phyloP scores from a whole-genome alignment of 2,113 vertebrate species.

The Apteryx owenii region DNA sequence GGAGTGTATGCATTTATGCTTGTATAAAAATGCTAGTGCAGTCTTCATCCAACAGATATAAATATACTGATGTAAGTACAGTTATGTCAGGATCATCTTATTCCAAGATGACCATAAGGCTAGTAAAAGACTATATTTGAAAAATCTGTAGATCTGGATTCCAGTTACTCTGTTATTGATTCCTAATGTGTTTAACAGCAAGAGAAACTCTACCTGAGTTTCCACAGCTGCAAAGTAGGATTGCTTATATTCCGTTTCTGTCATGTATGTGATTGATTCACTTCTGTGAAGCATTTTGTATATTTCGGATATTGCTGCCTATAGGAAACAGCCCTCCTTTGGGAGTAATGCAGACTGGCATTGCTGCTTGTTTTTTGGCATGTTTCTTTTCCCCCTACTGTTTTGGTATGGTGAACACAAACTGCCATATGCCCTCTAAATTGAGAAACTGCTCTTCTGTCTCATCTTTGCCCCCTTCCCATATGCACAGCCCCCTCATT shows the following conservation, averaged over 20 bases:
- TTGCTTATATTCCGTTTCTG: background rate
- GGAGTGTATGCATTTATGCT: rapidly evolving
- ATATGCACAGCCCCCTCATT: too few species aligned
- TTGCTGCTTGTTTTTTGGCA: background rate
- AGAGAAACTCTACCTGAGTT: background rate
- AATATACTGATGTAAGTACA: background rate
- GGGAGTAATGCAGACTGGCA: background rate
- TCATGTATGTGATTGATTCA: background rate
- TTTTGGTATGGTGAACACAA: background rate
- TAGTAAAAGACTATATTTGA: background rate
- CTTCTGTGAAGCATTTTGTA: background rate
- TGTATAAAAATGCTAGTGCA: background rate
- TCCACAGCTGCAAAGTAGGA: background rate
- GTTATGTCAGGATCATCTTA: background rate
- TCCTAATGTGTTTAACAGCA: background rate
- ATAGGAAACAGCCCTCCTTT: background rate
- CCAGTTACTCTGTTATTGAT: background rate
- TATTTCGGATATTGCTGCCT: background rate
- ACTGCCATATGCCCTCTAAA: background rate
- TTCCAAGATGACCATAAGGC: background rate
- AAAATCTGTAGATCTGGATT: background rate
- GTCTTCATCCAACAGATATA: background rate
- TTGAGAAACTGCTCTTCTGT: background rate
- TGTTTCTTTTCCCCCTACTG: background rate
- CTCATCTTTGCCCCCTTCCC: background rate